Evolutionary conservation across 1,140 invertebrate genomes (phyloP).

Genomic region (Dolichoris vasculosae): DNA sequence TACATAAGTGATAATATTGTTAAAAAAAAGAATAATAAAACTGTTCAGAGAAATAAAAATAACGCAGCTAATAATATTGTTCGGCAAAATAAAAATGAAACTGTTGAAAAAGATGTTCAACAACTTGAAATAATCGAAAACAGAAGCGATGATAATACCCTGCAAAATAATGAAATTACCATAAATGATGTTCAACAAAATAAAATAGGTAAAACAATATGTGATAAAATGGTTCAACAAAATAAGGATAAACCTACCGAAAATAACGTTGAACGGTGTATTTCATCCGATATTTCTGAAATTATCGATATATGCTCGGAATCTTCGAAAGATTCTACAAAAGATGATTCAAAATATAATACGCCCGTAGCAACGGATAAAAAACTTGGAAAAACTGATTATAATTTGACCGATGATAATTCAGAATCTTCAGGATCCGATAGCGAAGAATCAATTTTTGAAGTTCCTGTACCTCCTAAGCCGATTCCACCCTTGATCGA

Average conservation of each 20-base stretch:
- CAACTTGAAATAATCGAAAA: background rate
- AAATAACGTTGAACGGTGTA: constrained; percentile 31
- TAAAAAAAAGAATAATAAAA: background rate
- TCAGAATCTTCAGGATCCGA: constrained; percentile 54
- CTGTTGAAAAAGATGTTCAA: background rate
- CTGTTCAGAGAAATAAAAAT: too few relatives aligned
- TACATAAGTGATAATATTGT: too few relatives aligned
- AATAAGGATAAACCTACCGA: constrained; percentile 27
- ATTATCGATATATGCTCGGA: constrained; percentile 53
- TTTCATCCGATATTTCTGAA: constrained; percentile 9
- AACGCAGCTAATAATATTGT: too few relatives aligned
- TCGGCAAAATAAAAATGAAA: too few relatives aligned
- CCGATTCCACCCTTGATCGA: constrained; percentile 64
- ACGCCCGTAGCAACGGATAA: constrained; percentile 33
- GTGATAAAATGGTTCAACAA: constrained; percentile 25
- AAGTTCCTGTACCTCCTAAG: constrained; percentile 70
- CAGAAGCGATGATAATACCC: background rate
- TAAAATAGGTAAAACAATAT: background rate
- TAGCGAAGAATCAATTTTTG: constrained; percentile 68
- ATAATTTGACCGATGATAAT: constrained; percentile 26
- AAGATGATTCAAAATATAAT: constrained; percentile 48
- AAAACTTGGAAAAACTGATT: constrained; percentile 17
- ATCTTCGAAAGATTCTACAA: constrained; percentile 33
- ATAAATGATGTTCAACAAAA: background rate
- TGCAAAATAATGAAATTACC: background rate